Conservation (phyloP, 1,140 invertebrate genomes). For the Orussus abietinus region DNA sequence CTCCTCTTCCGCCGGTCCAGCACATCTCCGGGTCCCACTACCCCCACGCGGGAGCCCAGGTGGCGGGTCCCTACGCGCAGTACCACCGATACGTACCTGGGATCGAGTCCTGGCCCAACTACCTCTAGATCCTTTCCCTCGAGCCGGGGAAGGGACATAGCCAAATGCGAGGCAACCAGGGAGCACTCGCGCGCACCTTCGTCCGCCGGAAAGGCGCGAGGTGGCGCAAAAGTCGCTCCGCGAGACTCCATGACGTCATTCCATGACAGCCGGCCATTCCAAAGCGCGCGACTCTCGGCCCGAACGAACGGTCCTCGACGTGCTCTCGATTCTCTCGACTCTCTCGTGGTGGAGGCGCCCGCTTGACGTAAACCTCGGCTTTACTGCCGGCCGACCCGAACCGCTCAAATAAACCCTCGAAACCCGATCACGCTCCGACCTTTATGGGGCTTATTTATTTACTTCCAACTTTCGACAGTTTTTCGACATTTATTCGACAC, state of each 20-base stretch:
- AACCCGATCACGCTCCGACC: conserved; percentile 23
- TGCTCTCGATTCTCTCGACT: too few relatives aligned
- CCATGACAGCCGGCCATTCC: conserved; percentile 49
- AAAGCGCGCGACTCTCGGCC: conserved; percentile 45
- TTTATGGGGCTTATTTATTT: too few relatives aligned
- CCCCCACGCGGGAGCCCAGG: conserved; percentile 29
- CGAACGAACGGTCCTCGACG: conserved; percentile 42
- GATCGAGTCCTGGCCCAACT: conserved; percentile 43
- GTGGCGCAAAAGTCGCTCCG: too few relatives aligned
- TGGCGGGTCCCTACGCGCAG: conserved; percentile 32
- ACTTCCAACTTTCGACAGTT: too few relatives aligned
- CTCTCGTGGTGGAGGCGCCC: too few relatives aligned
- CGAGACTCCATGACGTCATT: conserved; percentile 52
- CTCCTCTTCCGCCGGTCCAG: conserved; percentile 42
- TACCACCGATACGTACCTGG: conserved; percentile 42
- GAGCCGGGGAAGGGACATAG: conserved; percentile 10
- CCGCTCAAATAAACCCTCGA: conserved; percentile 36
- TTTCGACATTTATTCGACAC: too few relatives aligned
- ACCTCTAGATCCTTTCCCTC: conserved; percentile 23
- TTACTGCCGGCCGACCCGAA: conserved; percentile 28
- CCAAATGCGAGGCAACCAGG: conserved; percentile 28
- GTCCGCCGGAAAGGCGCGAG: too few relatives aligned
- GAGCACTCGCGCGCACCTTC: too few relatives aligned
- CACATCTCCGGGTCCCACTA: conserved; percentile 41
- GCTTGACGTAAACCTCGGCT: conserved; percentile 25